These are phyloP conservation scores for Andrena cerasifolii DNA, from an alignment of 1,140 invertebrate species.

Conservation along the genomic window DNA sequence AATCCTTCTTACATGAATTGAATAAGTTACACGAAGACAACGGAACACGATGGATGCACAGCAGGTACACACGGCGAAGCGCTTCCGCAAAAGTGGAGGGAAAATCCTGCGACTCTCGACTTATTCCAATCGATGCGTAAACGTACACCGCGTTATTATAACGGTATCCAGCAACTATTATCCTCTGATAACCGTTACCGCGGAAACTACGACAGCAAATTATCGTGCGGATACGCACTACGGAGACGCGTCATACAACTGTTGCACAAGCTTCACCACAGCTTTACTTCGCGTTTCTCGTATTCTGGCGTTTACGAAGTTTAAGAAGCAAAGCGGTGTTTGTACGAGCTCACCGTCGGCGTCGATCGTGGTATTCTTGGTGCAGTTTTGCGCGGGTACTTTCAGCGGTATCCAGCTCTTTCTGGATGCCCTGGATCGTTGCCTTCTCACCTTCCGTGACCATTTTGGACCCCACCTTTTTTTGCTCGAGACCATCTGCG, in stretches of 20 bases:
- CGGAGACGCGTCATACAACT: neutral
- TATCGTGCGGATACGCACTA: neutral
- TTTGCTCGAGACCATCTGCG: conserved; percentile 38
- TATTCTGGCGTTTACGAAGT: too few species aligned
- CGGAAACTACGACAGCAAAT: neutral
- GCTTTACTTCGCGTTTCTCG: neutral
- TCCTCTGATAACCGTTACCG: neutral
- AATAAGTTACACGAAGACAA: too few species aligned
- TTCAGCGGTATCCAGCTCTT: conserved; percentile 52
- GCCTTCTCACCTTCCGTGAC: conserved; percentile 58
- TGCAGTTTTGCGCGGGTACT: conserved; percentile 1
- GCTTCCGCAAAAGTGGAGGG: neutral
- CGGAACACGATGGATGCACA: too few species aligned
- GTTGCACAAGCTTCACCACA: neutral
- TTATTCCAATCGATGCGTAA: neutral
- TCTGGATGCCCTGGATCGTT: conserved; percentile 60
- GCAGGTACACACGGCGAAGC: too few species aligned
- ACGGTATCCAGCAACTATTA: conserved; percentile 10
- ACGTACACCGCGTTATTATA: neutral
- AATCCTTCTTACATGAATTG: too few species aligned
- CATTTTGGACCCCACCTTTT: conserved; percentile 58
- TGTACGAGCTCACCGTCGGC: conserved; percentile 25
- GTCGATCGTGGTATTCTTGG: conserved; percentile 15
- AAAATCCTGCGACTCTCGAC: neutral
- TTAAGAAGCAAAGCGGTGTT: too few species aligned